Conservation (phyloP, 2,797 vertebrate species). For the Microctenopoma lineatum region DNA sequence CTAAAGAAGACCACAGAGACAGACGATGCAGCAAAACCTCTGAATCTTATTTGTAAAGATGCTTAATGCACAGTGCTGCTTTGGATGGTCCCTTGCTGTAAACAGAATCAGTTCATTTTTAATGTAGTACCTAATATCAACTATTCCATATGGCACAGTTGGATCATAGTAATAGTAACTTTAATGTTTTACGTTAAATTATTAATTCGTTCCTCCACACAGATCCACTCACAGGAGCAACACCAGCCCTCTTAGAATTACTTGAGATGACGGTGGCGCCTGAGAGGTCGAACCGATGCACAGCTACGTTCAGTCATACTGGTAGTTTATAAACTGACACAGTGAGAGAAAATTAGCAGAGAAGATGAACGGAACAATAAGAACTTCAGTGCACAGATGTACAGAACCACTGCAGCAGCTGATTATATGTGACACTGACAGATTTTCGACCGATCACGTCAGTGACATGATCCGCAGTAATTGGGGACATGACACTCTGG, state of each 20-base stretch:
- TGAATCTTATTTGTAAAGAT: background rate
- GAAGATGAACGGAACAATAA: background rate
- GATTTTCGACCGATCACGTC: slow-evolving; percentile 60
- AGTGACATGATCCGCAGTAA: slow-evolving; percentile 72
- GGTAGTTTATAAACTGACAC: background rate
- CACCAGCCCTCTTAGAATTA: background rate
- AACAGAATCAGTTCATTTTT: too few relatives aligned
- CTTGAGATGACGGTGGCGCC: background rate
- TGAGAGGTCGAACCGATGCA: background rate
- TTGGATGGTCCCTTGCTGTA: too few relatives aligned
- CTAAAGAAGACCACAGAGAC: slow-evolving; percentile 69
- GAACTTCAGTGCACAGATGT: background rate
- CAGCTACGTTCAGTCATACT: background rate
- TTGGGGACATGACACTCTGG: slow-evolving; percentile 63
- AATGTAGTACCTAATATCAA: too few relatives aligned
- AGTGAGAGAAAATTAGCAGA: slow-evolving; percentile 5
- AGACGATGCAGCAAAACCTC: background rate
- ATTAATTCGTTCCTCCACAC: background rate
- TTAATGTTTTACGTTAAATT: background rate
- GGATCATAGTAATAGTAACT: background rate
- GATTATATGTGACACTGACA: slow-evolving; percentile 57
- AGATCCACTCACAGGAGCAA: background rate
- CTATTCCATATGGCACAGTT: background rate
- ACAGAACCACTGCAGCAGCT: slow-evolving; percentile 13
- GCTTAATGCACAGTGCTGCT: background rate